Conservation (phyloP, 2,113 vertebrate species). For the Riparia riparia region DNA sequence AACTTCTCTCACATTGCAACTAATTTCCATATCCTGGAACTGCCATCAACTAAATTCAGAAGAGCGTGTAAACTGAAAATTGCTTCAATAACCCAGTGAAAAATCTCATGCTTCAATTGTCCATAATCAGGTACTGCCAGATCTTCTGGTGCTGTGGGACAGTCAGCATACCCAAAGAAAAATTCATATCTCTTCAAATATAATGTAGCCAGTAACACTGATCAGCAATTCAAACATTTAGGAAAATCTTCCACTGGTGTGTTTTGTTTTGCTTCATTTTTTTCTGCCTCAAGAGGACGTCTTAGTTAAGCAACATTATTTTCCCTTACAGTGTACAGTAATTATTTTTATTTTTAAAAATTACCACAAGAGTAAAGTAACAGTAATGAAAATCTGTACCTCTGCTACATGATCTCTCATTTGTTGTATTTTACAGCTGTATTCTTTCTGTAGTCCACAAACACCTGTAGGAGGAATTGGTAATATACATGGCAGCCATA, state of each 20-base stretch:
- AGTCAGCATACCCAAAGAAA: not conserved
- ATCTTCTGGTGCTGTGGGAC: not conserved
- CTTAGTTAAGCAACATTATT: not conserved
- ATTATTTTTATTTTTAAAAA: not conserved
- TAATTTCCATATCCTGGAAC: not conserved
- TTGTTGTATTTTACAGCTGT: not conserved
- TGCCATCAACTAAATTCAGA: not conserved
- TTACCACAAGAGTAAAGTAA: not conserved
- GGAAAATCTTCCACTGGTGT: not conserved
- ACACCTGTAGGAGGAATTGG: not conserved
- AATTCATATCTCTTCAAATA: not conserved
- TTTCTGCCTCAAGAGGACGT: not conserved
- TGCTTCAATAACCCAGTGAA: not conserved
- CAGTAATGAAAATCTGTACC: not conserved
- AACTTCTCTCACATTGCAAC: not conserved
- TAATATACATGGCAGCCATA: not conserved
- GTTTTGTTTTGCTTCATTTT: not conserved
- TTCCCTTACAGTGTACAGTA: not conserved
- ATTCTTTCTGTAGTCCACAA: not conserved
- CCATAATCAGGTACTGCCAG: not conserved
- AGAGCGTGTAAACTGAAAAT: not conserved
- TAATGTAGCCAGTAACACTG: not conserved
- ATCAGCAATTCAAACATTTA: not conserved
- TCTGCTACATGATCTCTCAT: not conserved
- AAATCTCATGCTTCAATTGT: not conserved